These are phyloP conservation scores for Sorex fumeus DNA, from an alignment of 2,113 vertebrate species.

Conservation along the genomic window DNA sequence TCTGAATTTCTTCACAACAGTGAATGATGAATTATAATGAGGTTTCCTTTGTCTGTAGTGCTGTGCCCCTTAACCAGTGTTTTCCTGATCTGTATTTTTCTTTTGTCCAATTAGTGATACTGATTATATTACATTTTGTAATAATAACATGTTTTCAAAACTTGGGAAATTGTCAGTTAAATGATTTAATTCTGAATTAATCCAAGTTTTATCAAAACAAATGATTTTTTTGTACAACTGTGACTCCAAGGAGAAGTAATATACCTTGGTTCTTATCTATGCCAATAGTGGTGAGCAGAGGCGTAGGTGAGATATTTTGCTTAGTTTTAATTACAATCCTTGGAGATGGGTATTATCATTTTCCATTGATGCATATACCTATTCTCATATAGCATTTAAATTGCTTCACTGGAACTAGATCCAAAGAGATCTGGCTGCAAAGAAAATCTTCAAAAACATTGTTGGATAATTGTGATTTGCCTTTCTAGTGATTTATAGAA, in stretches of 20 bases:
- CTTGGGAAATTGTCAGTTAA: neutral
- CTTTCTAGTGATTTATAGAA: neutral
- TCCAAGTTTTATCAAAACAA: conserved; percentile 51
- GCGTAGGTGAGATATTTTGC: neutral
- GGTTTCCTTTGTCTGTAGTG: conserved; percentile 35
- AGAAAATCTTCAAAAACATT: neutral
- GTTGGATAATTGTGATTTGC: neutral
- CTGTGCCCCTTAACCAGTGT: no score
- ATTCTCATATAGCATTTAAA: neutral
- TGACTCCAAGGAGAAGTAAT: neutral
- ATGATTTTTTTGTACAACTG: neutral
- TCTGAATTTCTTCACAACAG: conserved; percentile 33
- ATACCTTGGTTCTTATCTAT: neutral
- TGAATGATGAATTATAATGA: conserved; percentile 4
- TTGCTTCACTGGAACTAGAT: neutral
- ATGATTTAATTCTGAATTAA: conserved; percentile 63
- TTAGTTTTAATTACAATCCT: neutral
- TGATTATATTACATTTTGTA: neutral
- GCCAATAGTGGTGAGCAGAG: neutral
- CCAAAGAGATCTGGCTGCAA: neutral
- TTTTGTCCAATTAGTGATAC: conserved; percentile 36
- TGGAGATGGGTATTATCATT: neutral
- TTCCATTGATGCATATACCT: neutral
- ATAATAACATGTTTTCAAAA: neutral
- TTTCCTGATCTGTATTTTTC: no score